phyloP scores from a whole-genome alignment of 2,888 invertebrate genomes.

The Cerastoderma edule region DNA sequence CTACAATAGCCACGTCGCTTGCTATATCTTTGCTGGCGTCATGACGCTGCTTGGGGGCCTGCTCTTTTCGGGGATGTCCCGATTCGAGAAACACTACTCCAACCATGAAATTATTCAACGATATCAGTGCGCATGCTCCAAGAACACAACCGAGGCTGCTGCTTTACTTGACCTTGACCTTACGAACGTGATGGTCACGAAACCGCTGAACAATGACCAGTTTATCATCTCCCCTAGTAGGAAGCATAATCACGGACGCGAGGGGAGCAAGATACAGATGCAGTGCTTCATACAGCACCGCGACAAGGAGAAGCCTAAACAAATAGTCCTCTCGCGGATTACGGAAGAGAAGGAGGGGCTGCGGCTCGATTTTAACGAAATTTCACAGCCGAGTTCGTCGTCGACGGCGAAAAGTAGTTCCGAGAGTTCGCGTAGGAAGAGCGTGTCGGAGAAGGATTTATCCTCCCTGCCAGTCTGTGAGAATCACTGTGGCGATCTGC shows the following conservation, averaged over 20 bases:
- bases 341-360: conserved; percentile 77
- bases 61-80: conserved; percentile 78
- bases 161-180: conserved; percentile 79
- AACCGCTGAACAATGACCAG: conserved; percentile 74
- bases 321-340: conserved; percentile 77
- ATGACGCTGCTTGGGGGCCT: conserved; percentile 77
- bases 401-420: conserved; percentile 50
- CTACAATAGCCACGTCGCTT: conserved; percentile 68
- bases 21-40: conserved; percentile 78
- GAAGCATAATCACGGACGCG: conserved; percentile 67
- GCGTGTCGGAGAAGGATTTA: conserved; percentile 56
- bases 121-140: conserved; percentile 72
- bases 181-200: conserved; percentile 73
- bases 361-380: conserved; percentile 71
- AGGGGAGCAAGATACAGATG: conserved; percentile 73
- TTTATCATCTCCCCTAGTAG: conserved; percentile 72
- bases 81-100: conserved; percentile 76
- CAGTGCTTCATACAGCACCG: conserved; percentile 77
- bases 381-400: conserved; percentile 41
- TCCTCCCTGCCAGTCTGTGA: conserved; percentile 51
- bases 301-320: conserved; percentile 74
- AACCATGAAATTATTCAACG: conserved; percentile 80
- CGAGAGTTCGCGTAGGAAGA: conserved; percentile 46
- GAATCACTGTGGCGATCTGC: conserved; percentile 62
- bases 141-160: conserved; percentile 76